phyloP scores from a whole-genome alignment of 2,888 invertebrate genomes.

The Acanthosepion pharaonis region DNA sequence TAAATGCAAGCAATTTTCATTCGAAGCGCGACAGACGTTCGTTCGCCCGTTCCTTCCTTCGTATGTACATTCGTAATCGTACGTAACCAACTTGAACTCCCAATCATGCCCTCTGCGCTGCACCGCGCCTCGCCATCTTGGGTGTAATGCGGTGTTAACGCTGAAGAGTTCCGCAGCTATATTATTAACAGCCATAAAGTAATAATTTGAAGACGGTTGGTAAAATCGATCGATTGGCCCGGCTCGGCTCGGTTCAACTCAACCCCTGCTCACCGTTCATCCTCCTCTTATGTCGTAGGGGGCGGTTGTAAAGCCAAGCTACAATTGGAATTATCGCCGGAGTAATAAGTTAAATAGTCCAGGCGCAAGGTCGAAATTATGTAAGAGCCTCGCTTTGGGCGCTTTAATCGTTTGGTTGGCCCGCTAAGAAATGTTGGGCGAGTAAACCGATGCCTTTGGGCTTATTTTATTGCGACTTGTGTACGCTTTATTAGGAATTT shows the following conservation, averaged over 20 bases:
- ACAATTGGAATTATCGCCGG: slow-evolving; percentile 4
- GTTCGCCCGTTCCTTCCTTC: slow-evolving; percentile 14
- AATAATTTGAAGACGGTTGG: slow-evolving; percentile 33
- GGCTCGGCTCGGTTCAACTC: slow-evolving; percentile 8
- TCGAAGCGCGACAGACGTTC: slow-evolving; percentile 18
- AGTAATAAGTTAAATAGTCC: slow-evolving; percentile 14
- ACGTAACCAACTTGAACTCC: neutral
- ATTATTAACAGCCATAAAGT: slow-evolving; percentile 33
- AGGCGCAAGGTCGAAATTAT: slow-evolving; percentile 33
- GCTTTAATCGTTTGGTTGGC: slow-evolving; percentile 33
- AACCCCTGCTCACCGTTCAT: neutral
- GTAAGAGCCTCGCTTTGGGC: slow-evolving; percentile 33
- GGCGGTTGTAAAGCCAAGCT: slow-evolving; percentile 11
- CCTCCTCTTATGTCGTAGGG: neutral
- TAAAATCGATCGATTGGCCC: slow-evolving; percentile 23
- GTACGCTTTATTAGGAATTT: slow-evolving; percentile 33
- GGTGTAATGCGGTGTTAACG: slow-evolving; percentile 1
- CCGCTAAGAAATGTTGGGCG: neutral
- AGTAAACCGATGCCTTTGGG: neutral
- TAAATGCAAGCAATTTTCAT: slow-evolving; percentile 33
- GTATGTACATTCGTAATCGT: slow-evolving; percentile 13
- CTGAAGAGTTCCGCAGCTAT: neutral
- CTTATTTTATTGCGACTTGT: neutral
- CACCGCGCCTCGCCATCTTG: slow-evolving; percentile 9
- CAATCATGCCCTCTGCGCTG: neutral